These are phyloP conservation scores for Alaudala cheleensis DNA, from an alignment of 2,113 vertebrate genomes.

Conservation along the genomic window DNA sequence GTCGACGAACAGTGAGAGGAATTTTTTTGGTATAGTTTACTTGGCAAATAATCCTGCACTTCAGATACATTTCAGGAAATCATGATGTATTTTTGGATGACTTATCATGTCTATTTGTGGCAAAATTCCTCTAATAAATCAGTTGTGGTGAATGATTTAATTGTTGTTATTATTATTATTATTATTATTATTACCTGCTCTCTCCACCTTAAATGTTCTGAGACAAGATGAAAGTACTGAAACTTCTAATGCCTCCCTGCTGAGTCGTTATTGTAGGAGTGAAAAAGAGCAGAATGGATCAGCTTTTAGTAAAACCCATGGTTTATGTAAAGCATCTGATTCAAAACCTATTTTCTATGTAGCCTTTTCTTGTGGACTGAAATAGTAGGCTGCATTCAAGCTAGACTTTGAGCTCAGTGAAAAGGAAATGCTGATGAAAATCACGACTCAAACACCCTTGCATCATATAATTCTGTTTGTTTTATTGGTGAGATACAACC, in stretches of 20 bases:
- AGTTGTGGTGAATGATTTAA: background rate
- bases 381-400: conserved; percentile 68
- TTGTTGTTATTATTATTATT: background rate
- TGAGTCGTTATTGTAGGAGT: conserved; percentile 47
- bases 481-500: conserved; percentile 21
- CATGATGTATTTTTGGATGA: conserved; percentile 1
- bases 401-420: conserved; percentile 45
- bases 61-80: conserved; percentile 35
- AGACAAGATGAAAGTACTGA: conserved; percentile 76
- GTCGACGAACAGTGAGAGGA: background rate
- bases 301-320: conserved; percentile 75
- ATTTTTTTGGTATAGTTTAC: conserved; percentile 18
- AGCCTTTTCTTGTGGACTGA: conserved; percentile 60
- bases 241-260: conserved; percentile 61
- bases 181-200: background rate
- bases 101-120: background rate
- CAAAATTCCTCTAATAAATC: conserved; percentile 19
- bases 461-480: conserved; percentile 48
- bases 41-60: conserved; percentile 2
- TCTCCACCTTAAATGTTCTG: conserved; percentile 51
- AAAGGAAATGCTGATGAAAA: conserved; percentile 64
- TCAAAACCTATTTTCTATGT: conserved; percentile 73
- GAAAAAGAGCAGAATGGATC: conserved; percentile 68
- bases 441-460: conserved; percentile 49
- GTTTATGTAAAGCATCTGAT: conserved; percentile 81